phyloP scores from a whole-genome alignment of 2,113 vertebrate genomes.

The Collichthys lucidus region DNA sequence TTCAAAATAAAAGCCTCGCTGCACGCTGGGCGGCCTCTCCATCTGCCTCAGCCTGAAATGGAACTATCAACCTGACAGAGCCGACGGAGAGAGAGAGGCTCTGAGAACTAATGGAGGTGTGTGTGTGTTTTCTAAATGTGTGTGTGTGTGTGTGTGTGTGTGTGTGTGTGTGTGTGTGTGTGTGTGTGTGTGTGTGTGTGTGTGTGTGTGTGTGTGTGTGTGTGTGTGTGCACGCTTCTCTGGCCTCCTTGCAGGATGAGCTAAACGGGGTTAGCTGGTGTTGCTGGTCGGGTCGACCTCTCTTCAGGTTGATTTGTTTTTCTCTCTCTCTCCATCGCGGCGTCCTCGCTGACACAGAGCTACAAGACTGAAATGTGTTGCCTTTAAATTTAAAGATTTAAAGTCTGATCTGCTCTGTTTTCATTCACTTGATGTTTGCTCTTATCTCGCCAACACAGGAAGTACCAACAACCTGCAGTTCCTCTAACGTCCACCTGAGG shows the following conservation, averaged over 20 bases:
- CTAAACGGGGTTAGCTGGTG: conserved; percentile 45
- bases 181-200: too few species aligned
- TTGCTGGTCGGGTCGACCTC: neutral
- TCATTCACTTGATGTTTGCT: neutral
- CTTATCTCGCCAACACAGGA: too few species aligned
- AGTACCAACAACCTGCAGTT: too few species aligned
- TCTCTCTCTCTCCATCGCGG: accelerated
- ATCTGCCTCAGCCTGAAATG: conserved; percentile 36
- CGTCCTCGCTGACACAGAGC: neutral
- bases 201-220: too few species aligned
- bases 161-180: too few species aligned
- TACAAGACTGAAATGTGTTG: neutral
- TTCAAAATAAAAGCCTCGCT: neutral
- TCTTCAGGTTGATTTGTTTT: conserved; percentile 25
- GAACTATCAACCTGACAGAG: conserved; percentile 20
- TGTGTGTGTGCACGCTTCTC: neutral
- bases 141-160: neutral
- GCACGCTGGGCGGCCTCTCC: conserved; percentile 1
- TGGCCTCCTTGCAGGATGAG: conserved; percentile 14
- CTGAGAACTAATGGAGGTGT: conserved; percentile 29
- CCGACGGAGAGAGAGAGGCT: conserved; percentile 22
- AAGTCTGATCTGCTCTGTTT: neutral
- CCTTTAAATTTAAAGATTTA: too few species aligned
- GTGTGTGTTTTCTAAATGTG: too few species aligned
- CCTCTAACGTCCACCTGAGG: too few species aligned